A percentile compares a stretch with the other conserved stretches of the same genome.
Conservation (phyloP, 2,113 vertebrate genomes). For the pig (Sus scrofa) region T2T-Sscrofa CM000820.6:33540001-33540500, state of each 20-base stretch:
- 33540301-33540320: slow-evolving; percentile 63
- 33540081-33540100: background rate
- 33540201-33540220: background rate
- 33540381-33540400: slow-evolving; percentile 86
- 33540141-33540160: no score
- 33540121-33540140: background rate
- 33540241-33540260: background rate
- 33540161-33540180: background rate
- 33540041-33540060: background rate
- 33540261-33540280: background rate
- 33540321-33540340: slow-evolving; percentile 87
- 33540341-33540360: slow-evolving; percentile 85
- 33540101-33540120: background rate
- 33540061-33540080: background rate
- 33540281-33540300: background rate
- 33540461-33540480: slow-evolving; percentile 88
- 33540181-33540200: background rate
- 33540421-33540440: slow-evolving; percentile 82
- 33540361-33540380: slow-evolving; percentile 83
- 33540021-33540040: background rate
- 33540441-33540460: slow-evolving; percentile 87
- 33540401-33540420: slow-evolving; percentile 85
- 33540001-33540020: background rate
- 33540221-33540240: background rate
- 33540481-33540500: slow-evolving; percentile 55